A percentile compares a stretch with the other conserved stretches of the same genome.
phyloP scores from a whole-genome alignment of 2,113 vertebrate species.

The Pogona vitticeps region DNA sequence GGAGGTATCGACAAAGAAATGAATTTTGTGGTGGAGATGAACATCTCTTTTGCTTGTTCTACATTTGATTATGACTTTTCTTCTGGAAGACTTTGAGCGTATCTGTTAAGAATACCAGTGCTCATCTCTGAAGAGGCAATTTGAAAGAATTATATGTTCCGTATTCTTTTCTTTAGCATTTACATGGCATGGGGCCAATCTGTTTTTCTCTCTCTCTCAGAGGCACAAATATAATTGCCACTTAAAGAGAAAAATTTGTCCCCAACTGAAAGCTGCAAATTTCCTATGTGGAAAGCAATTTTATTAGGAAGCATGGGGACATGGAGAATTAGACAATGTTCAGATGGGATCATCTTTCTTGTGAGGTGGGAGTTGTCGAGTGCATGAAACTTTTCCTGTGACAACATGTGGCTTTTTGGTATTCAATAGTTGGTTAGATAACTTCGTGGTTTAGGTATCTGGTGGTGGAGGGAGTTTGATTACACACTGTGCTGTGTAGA shows the following conservation, averaged over 20 bases:
- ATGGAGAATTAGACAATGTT: not conserved
- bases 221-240: not conserved
- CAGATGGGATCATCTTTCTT: not conserved
- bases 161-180: not conserved
- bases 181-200: not conserved
- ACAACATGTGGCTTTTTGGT: accelerated
- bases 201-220: not conserved
- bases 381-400: not conserved
- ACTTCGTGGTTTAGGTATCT: no score
- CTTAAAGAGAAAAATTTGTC: not conserved
- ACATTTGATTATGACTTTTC: conserved; percentile 31
- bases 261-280: not conserved
- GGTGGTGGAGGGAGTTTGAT: no score
- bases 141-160: conserved; percentile 1
- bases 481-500: no score
- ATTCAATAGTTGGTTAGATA: no score
- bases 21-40: conserved; percentile 11
- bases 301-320: not conserved
- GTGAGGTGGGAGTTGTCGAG: not conserved
- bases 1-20: conserved; percentile 46
- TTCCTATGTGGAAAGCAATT: conserved; percentile 28
- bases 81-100: conserved; percentile 21
- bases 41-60: not conserved
- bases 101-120: conserved; percentile 12
- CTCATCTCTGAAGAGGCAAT: conserved; percentile 24